Percentiles rank a stretch among this genome's conserved stretches.
Evolutionary conservation across 2,888 invertebrate genomes (phyloP).

Genomic region (Agonopterix heracliana): DNA sequence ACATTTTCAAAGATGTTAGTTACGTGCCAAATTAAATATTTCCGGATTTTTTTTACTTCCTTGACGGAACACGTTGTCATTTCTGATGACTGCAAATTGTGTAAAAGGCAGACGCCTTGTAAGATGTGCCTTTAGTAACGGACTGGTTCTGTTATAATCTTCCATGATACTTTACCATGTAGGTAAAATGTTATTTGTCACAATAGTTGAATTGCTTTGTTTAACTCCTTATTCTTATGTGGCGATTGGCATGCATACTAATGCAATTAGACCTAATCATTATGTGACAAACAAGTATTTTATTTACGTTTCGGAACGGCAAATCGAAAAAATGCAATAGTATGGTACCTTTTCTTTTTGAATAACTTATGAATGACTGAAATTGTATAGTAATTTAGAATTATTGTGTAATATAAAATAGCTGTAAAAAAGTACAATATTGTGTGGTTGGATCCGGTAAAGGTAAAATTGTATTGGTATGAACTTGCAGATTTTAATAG

Average conservation of each 20-base stretch:
- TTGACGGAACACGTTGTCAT: neutral
- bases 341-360: conserved; percentile 8
- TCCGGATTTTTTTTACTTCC: neutral
- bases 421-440: conserved; percentile 55
- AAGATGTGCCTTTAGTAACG: conserved; percentile 52
- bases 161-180: conserved; percentile 17
- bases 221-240: neutral
- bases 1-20: conserved; percentile 1
- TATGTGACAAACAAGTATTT: conserved; percentile 41
- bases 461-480: conserved; percentile 25
- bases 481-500: conserved; percentile 11
- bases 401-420: conserved; percentile 52
- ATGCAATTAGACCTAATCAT: conserved; percentile 5
- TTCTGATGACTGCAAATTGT: neutral
- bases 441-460: conserved; percentile 44
- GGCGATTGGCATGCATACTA: conserved; percentile 1
- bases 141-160: conserved; percentile 22
- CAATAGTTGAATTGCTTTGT: conserved; percentile 13
- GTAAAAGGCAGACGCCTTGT: conserved; percentile 36
- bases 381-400: conserved; percentile 53
- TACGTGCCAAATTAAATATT: conserved; percentile 6
- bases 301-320: conserved; percentile 21
- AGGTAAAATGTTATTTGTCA: conserved; percentile 44
- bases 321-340: neutral
- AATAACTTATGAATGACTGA: conserved; percentile 45